These are phyloP conservation scores for Suncus etruscus DNA, from an alignment of 2,113 vertebrate genomes.

Conservation along the genomic window DNA sequence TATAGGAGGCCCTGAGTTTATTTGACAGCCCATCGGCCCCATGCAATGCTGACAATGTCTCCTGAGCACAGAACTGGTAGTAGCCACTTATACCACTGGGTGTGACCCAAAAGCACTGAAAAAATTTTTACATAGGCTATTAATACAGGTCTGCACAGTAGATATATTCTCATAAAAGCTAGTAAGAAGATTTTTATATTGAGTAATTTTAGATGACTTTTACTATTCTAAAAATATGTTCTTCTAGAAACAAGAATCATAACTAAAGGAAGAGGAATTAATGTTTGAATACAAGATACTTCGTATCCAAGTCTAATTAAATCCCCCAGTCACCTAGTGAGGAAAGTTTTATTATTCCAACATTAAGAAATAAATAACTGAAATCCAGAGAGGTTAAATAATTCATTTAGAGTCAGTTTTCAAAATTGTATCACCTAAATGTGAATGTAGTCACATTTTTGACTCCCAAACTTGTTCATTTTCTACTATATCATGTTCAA, in stretches of 20 bases:
- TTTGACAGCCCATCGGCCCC: no score
- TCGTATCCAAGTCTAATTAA: constrained; percentile 36
- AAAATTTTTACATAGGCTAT: constrained; percentile 7
- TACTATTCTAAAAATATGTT: constrained; percentile 47
- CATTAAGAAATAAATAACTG: constrained; percentile 54
- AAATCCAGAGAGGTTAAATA: constrained; percentile 50
- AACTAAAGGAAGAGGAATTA: constrained; percentile 16
- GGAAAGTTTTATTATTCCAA: constrained; percentile 49
- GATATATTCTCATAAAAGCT: constrained; percentile 42
- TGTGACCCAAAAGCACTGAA: not conserved
- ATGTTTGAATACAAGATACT: constrained; percentile 43
- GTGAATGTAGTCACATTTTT: not conserved
- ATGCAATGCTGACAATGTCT: no score
- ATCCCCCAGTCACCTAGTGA: constrained; percentile 5
- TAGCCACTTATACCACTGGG: no score
- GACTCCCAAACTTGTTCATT: not conserved
- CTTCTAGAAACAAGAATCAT: constrained; percentile 60
- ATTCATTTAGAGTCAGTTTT: constrained; percentile 32
- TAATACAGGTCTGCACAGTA: not conserved
- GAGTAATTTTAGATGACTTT: constrained; percentile 50
- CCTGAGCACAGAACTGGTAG: no score
- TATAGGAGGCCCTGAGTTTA: no score
- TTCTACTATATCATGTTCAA: constrained; percentile 1
- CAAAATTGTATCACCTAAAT: constrained; percentile 22
- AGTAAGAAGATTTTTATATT: constrained; percentile 14